Evolutionary conservation across 2,888 invertebrate genomes (phyloP).

Genomic region (Ornithoptera alexandrae): DNA sequence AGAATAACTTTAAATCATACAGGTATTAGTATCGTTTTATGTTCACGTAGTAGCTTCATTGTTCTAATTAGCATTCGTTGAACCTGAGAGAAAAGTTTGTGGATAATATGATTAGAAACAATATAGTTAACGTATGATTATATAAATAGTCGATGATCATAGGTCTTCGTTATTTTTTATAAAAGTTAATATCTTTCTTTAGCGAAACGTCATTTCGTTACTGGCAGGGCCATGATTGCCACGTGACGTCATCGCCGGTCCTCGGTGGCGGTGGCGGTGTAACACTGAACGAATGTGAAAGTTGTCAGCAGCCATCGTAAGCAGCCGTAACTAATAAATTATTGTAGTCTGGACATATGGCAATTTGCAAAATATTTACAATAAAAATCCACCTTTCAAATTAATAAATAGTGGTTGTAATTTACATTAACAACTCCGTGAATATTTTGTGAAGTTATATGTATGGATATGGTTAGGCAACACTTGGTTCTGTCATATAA

Average conservation of each 20-base stretch:
- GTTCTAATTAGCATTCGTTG: neutral
- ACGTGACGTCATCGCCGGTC: constrained; percentile 60
- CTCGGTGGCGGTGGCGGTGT: constrained; percentile 54
- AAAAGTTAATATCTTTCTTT: constrained; percentile 18
- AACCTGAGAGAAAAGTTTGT: neutral
- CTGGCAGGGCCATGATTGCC: constrained; percentile 34
- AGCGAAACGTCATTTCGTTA: constrained; percentile 35
- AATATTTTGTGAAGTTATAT: constrained; percentile 26
- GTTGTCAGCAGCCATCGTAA: constrained; percentile 59
- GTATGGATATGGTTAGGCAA: constrained; percentile 43
- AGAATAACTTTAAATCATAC: neutral
- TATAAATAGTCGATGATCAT: constrained; percentile 8
- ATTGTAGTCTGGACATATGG: constrained; percentile 46
- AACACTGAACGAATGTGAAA: constrained; percentile 75
- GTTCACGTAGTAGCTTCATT: neutral
- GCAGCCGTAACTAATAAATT: constrained; percentile 61
- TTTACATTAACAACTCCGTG: neutral
- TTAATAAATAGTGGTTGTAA: constrained; percentile 1
- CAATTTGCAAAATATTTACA: constrained; percentile 21
- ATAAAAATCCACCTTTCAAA: constrained; percentile 6
- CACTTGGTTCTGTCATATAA: constrained; percentile 39
- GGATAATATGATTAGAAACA: neutral
- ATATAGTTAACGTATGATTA: neutral
- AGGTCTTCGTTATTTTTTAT: constrained; percentile 13
- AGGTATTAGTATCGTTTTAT: neutral